Evolutionary conservation across 2,797 vertebrate genomes (phyloP), one percentile per base, ranked within the genome.

Genomic region (Threskiornis aethiopicus): DNA sequence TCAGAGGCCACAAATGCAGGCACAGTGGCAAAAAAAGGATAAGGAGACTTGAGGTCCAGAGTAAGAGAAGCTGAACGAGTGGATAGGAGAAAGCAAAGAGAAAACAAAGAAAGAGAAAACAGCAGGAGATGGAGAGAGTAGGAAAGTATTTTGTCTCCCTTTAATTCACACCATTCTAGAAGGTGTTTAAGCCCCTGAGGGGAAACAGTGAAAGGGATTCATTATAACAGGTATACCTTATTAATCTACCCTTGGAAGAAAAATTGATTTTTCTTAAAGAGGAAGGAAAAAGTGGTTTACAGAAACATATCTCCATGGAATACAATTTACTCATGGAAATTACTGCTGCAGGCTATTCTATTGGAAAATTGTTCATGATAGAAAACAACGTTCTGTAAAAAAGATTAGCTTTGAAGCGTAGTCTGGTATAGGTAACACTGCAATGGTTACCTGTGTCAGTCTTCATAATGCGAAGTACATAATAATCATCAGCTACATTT

Each of bases 181-280:
- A 92, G n/a, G 69, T 66, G 54, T 84, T 90, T 77, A 75, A 42
- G 22, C 16, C 76, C 62, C 89, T 51, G 46, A 96, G 58, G 83
- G 83, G 54, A 93, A 96, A 76, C 16, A 69, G 64, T 58, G 61
- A 62, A 94, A 78, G 21, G 16, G 54, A 79, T 76, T 88, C 58
- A 90, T 94, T 94, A 51, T 29, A 86, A 25, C 20, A 96, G 70
- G 73, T 87, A 91, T 51, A 90, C 6, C 2, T 93, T 90, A 94
- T 96, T 91, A 91, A 93, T 95, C 79, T 58, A 82, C 10, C 37
- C 51, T 66, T 66, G 66, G 59, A 91, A 94, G 55, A 91, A 44
- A 93, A 79, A 91, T 62, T 33, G 61, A 79, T 93, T 95, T 94
- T 92, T 62, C 55, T 85, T 93, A 57, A 93, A 92, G 26, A 89